These are phyloP conservation scores for Melanocharis versteri DNA, from an alignment of 2,113 vertebrate genomes.

Conservation along the genomic window DNA sequence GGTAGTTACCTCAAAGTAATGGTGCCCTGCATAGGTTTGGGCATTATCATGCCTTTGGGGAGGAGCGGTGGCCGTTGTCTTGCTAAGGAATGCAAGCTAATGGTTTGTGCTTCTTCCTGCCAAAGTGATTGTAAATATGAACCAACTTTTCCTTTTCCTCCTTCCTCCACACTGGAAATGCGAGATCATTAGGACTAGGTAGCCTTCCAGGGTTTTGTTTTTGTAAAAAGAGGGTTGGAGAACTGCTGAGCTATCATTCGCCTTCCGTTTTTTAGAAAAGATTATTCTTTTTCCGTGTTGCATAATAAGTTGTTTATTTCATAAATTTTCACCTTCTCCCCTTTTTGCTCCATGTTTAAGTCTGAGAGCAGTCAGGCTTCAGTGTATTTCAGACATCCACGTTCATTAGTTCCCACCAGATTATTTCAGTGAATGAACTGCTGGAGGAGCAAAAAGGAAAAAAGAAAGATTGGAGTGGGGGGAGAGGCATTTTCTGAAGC, in stretches of 20 bases:
- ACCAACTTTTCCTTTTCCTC: background rate
- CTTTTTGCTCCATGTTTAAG: rapidly evolving
- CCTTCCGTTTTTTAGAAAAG: background rate
- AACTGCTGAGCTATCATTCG: background rate
- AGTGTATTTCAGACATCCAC: background rate
- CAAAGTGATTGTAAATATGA: background rate
- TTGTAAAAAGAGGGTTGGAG: background rate
- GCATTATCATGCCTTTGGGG: background rate
- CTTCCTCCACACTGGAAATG: background rate
- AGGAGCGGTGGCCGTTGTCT: background rate
- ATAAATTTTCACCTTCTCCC: background rate
- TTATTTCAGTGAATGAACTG: background rate
- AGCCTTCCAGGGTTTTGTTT: background rate
- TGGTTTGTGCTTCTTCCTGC: background rate
- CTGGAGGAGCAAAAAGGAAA: background rate
- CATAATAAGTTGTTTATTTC: background rate
- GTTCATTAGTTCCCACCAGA: rapidly evolving
- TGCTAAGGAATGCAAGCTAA: background rate
- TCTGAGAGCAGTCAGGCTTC: background rate
- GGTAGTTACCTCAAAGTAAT: background rate
- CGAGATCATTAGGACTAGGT: background rate
- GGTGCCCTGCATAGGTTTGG: background rate
- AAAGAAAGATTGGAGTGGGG: no score
- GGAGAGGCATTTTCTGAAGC: background rate
- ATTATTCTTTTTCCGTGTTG: background rate